phyloP scores from a whole-genome alignment of 2,113 vertebrate species.

The Genyomyrus donnyi region DNA sequence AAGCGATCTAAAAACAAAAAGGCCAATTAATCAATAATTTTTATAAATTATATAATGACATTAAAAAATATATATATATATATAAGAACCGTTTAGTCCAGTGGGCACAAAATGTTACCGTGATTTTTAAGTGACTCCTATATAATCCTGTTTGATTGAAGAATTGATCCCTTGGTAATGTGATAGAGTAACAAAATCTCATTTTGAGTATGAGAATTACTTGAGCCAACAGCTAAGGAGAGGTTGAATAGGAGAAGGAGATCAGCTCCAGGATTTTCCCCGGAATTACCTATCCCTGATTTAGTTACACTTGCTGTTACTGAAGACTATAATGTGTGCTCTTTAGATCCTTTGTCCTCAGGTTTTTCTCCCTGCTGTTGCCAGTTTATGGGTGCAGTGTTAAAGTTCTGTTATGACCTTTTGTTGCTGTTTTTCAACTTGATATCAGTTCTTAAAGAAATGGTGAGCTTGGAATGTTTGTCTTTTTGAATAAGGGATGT shows the following conservation, averaged over 20 bases:
- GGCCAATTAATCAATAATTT: too few relatives aligned
- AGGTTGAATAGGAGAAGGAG: background rate
- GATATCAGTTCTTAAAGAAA: background rate
- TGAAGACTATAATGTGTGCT: background rate
- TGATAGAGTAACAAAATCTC: background rate
- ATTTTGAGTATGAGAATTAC: background rate
- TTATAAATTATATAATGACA: too few relatives aligned
- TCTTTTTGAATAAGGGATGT: background rate
- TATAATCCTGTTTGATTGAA: background rate
- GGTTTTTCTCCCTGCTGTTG: background rate
- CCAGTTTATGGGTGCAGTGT: background rate
- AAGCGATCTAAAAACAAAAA: background rate
- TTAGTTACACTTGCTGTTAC: background rate
- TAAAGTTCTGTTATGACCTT: background rate
- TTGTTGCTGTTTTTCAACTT: background rate
- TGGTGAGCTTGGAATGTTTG: background rate
- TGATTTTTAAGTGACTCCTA: background rate
- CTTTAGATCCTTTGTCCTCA: background rate
- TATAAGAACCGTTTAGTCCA: background rate
- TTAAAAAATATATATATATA: too few relatives aligned
- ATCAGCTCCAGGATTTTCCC: background rate
- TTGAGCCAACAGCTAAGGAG: background rate
- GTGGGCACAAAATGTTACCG: background rate
- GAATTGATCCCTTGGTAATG: background rate
- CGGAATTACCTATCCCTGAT: background rate